A percentile compares a stretch with the other conserved stretches of the same genome.
Evolutionary conservation across 2,888 invertebrate genomes (phyloP).

Genomic region (Andrena praecox): DNA sequence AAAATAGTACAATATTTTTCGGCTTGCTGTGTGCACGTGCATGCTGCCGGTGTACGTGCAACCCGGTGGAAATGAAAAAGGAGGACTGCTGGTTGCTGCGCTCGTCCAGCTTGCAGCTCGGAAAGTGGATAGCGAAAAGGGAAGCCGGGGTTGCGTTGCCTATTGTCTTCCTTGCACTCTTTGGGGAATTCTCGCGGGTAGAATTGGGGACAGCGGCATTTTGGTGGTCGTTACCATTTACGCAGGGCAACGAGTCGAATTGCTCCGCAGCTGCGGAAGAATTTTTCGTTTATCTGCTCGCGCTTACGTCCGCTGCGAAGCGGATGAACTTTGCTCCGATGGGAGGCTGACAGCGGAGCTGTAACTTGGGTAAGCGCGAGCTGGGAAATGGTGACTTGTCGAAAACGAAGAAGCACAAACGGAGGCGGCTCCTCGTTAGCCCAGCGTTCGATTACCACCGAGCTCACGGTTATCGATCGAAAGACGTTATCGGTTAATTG

Average conservation of each 20-base stretch:
- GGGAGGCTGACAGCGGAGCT: background rate
- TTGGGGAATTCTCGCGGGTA: background rate
- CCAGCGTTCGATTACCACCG: background rate
- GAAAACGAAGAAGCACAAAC: slow-evolving; percentile 3
- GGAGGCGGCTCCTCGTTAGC: slow-evolving; percentile 18
- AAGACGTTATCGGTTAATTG: slow-evolving; percentile 64
- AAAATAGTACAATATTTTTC: slow-evolving; percentile 40
- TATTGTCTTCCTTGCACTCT: slow-evolving; percentile 24
- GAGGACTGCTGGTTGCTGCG: slow-evolving; percentile 1
- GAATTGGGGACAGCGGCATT: background rate
- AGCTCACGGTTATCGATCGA: slow-evolving; percentile 46
- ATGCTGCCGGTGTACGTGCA: background rate
- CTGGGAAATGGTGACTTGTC: background rate
- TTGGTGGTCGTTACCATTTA: slow-evolving; percentile 10
- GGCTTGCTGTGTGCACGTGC: background rate
- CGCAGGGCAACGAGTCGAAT: slow-evolving; percentile 29
- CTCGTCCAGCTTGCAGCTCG: slow-evolving; percentile 4
- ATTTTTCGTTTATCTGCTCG: slow-evolving; percentile 37
- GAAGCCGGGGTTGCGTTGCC: slow-evolving; percentile 10
- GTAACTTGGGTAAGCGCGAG: background rate
- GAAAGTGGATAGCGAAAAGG: background rate
- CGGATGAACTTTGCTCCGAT: background rate
- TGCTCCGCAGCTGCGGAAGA: background rate
- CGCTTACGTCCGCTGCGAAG: background rate
- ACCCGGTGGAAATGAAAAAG: slow-evolving; percentile 34